Evolutionary conservation across 2,113 vertebrate genomes (phyloP).

Genomic region (Calidris pugnax): DNA sequence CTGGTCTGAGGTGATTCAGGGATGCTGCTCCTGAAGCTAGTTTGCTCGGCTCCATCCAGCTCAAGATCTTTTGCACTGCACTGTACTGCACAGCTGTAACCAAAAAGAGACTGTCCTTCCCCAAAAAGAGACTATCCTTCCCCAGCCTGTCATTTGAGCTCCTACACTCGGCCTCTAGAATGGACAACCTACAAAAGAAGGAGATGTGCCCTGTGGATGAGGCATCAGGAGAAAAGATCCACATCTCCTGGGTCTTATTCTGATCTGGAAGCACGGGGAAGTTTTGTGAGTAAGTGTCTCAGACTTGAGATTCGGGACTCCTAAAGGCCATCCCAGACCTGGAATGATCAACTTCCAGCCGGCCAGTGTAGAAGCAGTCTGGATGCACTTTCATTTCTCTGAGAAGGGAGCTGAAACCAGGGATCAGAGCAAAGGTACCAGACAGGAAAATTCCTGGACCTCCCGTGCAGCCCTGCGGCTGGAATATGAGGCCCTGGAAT

Average conservation of each 20-base stretch:
- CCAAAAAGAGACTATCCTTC: background rate
- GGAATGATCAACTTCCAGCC: background rate
- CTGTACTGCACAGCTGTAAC: background rate
- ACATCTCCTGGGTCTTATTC: background rate
- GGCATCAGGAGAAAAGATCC: background rate
- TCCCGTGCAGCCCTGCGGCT: background rate
- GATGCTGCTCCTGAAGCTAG: background rate
- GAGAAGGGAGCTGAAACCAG: background rate
- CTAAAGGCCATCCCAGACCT: background rate
- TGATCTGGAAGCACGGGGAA: background rate
- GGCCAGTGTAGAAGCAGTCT: background rate
- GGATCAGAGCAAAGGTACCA: background rate
- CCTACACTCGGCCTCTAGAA: background rate
- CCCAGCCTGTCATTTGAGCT: background rate
- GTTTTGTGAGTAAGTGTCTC: background rate
- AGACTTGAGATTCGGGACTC: background rate
- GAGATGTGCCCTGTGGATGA: background rate
- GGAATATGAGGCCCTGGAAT: background rate
- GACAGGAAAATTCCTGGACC: background rate
- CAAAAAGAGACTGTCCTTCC: background rate
- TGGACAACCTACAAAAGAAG: background rate
- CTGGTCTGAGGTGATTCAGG: background rate
- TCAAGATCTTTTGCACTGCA: background rate
- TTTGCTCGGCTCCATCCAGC: background rate
- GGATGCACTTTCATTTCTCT: background rate